Evolutionary conservation across 2,113 vertebrate genomes (phyloP), one percentile per base, ranked within the genome.

Genomic region (Aldabrachelys gigantea): DNA sequence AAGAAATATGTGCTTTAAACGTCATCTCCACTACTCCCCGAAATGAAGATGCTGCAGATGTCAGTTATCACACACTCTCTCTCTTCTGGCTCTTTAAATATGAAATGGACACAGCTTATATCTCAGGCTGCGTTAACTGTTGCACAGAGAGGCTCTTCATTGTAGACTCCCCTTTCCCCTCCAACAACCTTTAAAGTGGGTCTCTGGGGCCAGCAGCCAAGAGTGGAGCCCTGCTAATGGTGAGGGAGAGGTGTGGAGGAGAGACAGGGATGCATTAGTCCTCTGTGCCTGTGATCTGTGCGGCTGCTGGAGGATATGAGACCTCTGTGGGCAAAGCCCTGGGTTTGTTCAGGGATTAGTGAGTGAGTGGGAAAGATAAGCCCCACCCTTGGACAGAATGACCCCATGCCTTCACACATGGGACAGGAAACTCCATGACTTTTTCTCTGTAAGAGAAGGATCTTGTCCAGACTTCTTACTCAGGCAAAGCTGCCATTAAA

Each of bases 1-100:
- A 88, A 75, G 56, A 65, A 94, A 89, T 94, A 86, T 59, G 90
- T 84, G 41, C 54, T 88, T 89, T n/a, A 75, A 85, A 92, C 83
- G 72, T 31, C 85, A 31, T 52, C 29, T 0, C 75, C 69, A 78
- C 87, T 82, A 59, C 2, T 62, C 84, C 11, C 79, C 91, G 88
- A 88, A 92, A 2, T 2, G 89, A 90, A 91, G 69, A 25, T 81
- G 87, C 82, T 93, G 57, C 53, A 95, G 86, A 25, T 52, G 57
- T 78, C 94, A 44, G 1, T 53, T 16, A 50, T 86, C 1, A 8
- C 19, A 54, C 53, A 81, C 72, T 65, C 56, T 12, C 35, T 31
- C 79, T 69, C 89, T 85, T 59, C 35, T 5, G 4, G 76, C 82
- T 85, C 72, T 89, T 62, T 90, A 11, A 65, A 47, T 0, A 22